phyloP scores from a whole-genome alignment of 2,888 invertebrate genomes.

The Tryphoninae sp. region DNA sequence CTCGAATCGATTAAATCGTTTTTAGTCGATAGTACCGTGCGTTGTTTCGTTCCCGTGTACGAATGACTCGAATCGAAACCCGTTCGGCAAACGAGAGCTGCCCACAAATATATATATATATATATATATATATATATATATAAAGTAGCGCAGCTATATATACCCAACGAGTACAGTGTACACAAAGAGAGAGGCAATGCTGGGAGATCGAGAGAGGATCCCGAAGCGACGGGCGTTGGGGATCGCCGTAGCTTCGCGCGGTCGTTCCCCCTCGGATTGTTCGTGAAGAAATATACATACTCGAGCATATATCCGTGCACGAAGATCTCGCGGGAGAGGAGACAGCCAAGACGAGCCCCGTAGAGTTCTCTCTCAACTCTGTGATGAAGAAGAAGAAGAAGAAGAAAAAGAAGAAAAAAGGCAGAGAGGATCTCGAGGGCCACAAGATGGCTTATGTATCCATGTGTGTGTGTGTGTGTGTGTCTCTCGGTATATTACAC shows the following conservation, averaged over 20 bases:
- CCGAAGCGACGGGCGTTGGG: slow-evolving; percentile 48
- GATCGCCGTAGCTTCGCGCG: slow-evolving; percentile 56
- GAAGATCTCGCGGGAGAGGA: slow-evolving; percentile 45
- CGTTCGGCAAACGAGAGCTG: slow-evolving; percentile 49
- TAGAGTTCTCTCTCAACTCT: slow-evolving; percentile 26
- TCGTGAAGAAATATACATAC: slow-evolving; percentile 66
- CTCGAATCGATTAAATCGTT: too few species aligned
- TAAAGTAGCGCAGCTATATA: not conserved
- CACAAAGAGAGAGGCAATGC: slow-evolving; percentile 53
- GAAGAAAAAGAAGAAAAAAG: slow-evolving; percentile 4
- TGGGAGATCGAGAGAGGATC: slow-evolving; percentile 61
- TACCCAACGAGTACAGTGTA: slow-evolving; percentile 11
- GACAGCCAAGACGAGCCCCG: slow-evolving; percentile 5
- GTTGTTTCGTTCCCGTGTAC: slow-evolving; percentile 10
- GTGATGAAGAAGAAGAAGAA: slow-evolving; percentile 30
- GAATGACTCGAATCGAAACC: slow-evolving; percentile 54
- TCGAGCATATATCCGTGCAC: slow-evolving; percentile 64
- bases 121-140: not conserved
- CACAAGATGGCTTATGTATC: slow-evolving; percentile 23
- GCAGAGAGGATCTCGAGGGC: slow-evolving; percentile 39
- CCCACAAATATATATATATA: not conserved
- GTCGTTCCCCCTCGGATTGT: slow-evolving; percentile 68
- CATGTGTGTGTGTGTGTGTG: not conserved
- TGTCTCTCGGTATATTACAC: not conserved
- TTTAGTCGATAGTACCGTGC: not conserved